A percentile compares a stretch with the other conserved stretches of the same genome.
phyloP scores from a whole-genome alignment of 2,797 vertebrate genomes.

The Oreortyx pictus region DNA sequence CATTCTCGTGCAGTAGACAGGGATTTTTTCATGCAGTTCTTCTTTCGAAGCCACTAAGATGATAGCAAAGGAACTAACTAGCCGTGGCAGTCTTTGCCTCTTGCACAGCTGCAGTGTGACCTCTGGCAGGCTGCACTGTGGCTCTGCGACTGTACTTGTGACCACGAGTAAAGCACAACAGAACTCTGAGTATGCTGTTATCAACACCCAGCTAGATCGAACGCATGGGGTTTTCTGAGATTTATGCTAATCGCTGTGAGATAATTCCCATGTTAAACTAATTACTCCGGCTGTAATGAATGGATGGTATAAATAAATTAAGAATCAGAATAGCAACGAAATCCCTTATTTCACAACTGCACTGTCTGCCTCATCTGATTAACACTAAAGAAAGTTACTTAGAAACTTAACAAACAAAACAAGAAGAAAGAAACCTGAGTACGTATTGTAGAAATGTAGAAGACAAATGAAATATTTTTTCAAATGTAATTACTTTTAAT shows the following conservation, averaged over 20 bases:
- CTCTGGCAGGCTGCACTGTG: slow-evolving; percentile 42
- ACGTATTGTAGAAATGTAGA: slow-evolving; percentile 87
- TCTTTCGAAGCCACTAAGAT: slow-evolving; percentile 70
- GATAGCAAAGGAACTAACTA: slow-evolving; percentile 50
- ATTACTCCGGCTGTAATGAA: slow-evolving; percentile 12
- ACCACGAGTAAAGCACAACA: slow-evolving; percentile 80
- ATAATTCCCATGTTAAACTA: slow-evolving; percentile 35
- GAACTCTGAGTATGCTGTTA: slow-evolving; percentile 35
- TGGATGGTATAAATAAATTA: slow-evolving; percentile 6
- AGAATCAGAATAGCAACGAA: slow-evolving; percentile 60
- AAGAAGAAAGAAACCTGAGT: slow-evolving; percentile 77
- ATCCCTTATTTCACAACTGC: slow-evolving; percentile 69
- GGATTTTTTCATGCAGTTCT: slow-evolving; percentile 68
- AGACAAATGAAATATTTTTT: slow-evolving; percentile 86
- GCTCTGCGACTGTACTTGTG: slow-evolving; percentile 64
- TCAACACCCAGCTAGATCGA: slow-evolving; percentile 17
- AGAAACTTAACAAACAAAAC: slow-evolving; percentile 70
- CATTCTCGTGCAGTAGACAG: slow-evolving; percentile 56
- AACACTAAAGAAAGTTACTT: slow-evolving; percentile 67
- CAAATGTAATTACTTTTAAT: slow-evolving; percentile 87
- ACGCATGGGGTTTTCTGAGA: slow-evolving; percentile 4
- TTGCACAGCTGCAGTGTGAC: slow-evolving; percentile 33
- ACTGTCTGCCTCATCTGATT: slow-evolving; percentile 75
- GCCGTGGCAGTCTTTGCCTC: slow-evolving; percentile 55
- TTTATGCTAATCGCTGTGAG: slow-evolving; percentile 10